Conservation (phyloP, 2,888 invertebrate species). For the Tetanocera ferruginea region DNA sequence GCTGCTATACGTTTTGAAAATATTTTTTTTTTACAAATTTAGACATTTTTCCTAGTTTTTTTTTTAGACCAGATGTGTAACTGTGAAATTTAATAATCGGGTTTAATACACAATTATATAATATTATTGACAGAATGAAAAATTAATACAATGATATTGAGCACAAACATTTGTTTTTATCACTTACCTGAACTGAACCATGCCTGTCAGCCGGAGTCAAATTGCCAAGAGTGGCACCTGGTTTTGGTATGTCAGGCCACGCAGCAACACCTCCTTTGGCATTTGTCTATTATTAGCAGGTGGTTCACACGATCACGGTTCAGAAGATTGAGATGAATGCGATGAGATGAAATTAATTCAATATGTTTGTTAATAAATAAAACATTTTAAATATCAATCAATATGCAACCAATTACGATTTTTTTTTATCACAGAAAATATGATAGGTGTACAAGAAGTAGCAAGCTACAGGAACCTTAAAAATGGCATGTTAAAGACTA, state of each 20-base stretch:
- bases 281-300: constrained; percentile 63
- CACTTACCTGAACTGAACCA: constrained; percentile 94
- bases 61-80: neutral
- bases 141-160: constrained; percentile 17
- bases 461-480: too few species aligned
- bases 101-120: neutral
- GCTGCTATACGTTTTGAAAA: constrained; percentile 24
- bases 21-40: constrained; percentile 34
- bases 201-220: constrained; percentile 95
- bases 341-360: constrained; percentile 32
- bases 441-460: too few species aligned
- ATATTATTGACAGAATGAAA: constrained; percentile 27
- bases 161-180: constrained; percentile 12
- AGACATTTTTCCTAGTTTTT: neutral
- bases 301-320: neutral
- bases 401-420: neutral
- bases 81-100: neutral
- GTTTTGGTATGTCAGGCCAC: constrained; percentile 89
- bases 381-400: neutral
- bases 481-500: too few species aligned
- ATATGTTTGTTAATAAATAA: constrained; percentile 11
- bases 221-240: constrained; percentile 83
- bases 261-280: constrained; percentile 83
- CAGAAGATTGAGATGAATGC: constrained; percentile 13
- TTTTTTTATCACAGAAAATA: constrained; percentile 22